These are phyloP conservation scores for Brachypalpus laphriformis DNA, from an alignment of 2,888 invertebrate genomes.

Conservation along the genomic window DNA sequence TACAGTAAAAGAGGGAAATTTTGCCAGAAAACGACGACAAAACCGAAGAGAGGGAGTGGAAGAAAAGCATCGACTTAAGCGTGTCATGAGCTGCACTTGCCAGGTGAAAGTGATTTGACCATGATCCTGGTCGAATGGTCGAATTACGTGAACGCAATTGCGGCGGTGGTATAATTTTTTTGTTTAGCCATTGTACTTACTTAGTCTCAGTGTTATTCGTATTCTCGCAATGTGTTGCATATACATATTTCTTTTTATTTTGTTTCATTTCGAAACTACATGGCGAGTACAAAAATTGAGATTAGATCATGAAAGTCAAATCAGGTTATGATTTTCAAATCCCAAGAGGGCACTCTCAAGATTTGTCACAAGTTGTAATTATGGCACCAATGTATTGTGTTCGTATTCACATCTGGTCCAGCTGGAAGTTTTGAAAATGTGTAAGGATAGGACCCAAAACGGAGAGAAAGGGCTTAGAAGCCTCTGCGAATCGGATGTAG, in stretches of 20 bases:
- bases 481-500: too few species aligned
- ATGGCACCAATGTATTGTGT: background rate
- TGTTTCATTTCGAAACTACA: background rate
- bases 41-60: slow-evolving; percentile 1
- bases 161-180: slow-evolving; percentile 9
- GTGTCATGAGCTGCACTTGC: slow-evolving; percentile 57
- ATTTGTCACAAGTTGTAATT: background rate
- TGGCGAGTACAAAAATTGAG: background rate
- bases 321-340: background rate
- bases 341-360: background rate
- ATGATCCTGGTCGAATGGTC: slow-evolving; percentile 68
- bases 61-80: background rate
- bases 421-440: too few species aligned
- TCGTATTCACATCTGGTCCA: too few species aligned
- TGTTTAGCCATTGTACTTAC: background rate
- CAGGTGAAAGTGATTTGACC: slow-evolving; percentile 73
- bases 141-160: slow-evolving; percentile 66
- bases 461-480: too few species aligned
- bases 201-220: background rate
- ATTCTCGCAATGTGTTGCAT: background rate
- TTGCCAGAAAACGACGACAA: slow-evolving; percentile 44
- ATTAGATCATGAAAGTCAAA: background rate
- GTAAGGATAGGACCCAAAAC: too few species aligned
- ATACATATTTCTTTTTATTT: background rate
- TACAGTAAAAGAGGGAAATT: slow-evolving; percentile 43